Base-by-base conservation (phyloP, 1,140 invertebrate species). In the Zaprionus vittiger region DNA sequence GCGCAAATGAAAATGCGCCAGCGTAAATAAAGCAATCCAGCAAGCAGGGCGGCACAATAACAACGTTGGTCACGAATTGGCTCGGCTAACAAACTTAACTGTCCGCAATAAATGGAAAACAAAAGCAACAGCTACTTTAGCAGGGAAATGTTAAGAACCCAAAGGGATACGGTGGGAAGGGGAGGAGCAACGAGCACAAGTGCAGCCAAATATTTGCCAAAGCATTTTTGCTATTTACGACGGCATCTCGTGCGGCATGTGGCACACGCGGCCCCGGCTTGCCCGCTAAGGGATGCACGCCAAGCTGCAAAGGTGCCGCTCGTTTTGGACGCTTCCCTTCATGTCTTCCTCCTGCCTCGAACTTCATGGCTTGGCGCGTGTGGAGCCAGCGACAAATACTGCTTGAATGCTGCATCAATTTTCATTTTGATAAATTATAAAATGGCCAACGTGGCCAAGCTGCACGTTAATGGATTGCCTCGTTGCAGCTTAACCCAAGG, bases 351-450 rank as follows among this genome's bases (percentile, higher is more conserved):
- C 24, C 34, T 65, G 4, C 61, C 6, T 2, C 6, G 6, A 28
- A 28, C 26, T 28, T 7, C 28, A 31, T 31, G 28, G 7, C 7
- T 9, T 31, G 31, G 31, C 31, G 31, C 31, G 31, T 34, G 31
- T 34, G 31, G 31, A 34, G 62, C 60, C 65, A 85, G 63, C 75
- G 84, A 76, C 79, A 85, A 74, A 82, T 75, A 73, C 83, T 59
- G 54, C 47, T 49, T 55, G 56, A 59, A 22, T 71, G 49, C 73
- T 52, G 60, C 84, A 89, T 89, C 84, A 90, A 89, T 89, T 89
- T 84, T 90, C 84, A 89, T 89, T 89, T 90, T 89, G 84, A 89
- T 89, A 89, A 90, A 89, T 89, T 89, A 90, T 90, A 81, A 90
- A 90, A 90, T 83, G 74, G 68, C 84, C 74, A 73, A 66, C 47